phyloP scores from a whole-genome alignment of 2,888 invertebrate genomes.

The Stomorhina lunata region DNA sequence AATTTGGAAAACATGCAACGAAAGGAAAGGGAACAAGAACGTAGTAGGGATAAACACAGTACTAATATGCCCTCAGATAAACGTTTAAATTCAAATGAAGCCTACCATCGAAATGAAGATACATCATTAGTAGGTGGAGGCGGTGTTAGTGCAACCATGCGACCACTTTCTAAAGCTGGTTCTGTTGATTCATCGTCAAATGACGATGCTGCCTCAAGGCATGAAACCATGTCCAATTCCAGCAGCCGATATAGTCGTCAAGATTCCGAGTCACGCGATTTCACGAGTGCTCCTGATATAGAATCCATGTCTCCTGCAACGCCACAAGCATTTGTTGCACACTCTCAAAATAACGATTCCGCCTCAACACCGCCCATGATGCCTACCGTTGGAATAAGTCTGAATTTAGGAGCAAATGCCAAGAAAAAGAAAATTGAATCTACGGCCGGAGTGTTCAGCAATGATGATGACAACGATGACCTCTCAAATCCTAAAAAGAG shows the following conservation, averaged over 20 bases:
- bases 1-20: slow-evolving; percentile 83
- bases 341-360: slow-evolving; percentile 70
- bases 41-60: slow-evolving; percentile 80
- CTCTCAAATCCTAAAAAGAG: slow-evolving; percentile 84
- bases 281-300: slow-evolving; percentile 74
- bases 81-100: slow-evolving; percentile 67
- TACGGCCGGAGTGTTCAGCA: slow-evolving; percentile 89
- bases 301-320: slow-evolving; percentile 80
- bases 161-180: slow-evolving; percentile 54
- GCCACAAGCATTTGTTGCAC: slow-evolving; percentile 69
- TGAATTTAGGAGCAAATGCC: slow-evolving; percentile 78
- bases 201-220: slow-evolving; percentile 85
- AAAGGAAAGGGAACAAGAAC: slow-evolving; percentile 82
- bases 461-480: slow-evolving; percentile 87
- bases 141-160: slow-evolving; percentile 16
- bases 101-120: slow-evolving; percentile 72
- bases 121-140: slow-evolving; percentile 81
- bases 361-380: slow-evolving; percentile 76
- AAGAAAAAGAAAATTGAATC: slow-evolving; percentile 87
- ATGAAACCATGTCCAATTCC: slow-evolving; percentile 85
- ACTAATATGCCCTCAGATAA: slow-evolving; percentile 74
- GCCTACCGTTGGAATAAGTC: slow-evolving; percentile 79
- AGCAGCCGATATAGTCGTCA: slow-evolving; percentile 74
- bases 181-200: slow-evolving; percentile 74
- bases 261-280: slow-evolving; percentile 77